Base-by-base conservation (phyloP, 2,797 vertebrate species). In the Lepilemur ruficaudatus region DNA sequence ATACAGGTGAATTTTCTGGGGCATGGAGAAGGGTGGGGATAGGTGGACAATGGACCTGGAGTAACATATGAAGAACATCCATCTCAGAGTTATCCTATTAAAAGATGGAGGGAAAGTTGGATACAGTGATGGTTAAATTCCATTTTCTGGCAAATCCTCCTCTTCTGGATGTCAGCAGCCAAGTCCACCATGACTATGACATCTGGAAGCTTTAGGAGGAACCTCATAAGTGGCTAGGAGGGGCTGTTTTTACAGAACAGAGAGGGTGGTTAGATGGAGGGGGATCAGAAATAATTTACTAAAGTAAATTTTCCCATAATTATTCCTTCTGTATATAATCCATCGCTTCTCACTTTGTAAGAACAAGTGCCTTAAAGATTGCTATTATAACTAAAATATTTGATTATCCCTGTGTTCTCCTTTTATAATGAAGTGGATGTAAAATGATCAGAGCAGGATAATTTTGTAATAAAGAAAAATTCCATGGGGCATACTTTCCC, bases 381-480 rank as follows among this genome's bases (percentile, higher is more conserved):
- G 22, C 18, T 97, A n/a, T 95, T 55, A 72, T 97, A 96, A 96
- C 32, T 85, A 59, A 87, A 92, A 75, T 28, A 59, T 22, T 98
- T 97, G 61, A 96, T 97, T 97, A 96, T 96, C 76, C 2, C 0
- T 67, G 14, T 92, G 70, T 93, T 97, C 48, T 97, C 25, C 32
- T 43, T 23, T 91, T 82, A 69, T 89, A 97, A 94, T 89, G 81
- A 98, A 97, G 72, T 90, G 48, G 95, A 91, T 97, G 30, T 63
- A 97, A 98, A 98, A 97, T 80, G 61, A 25, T 97, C 92, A 95
- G 61, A 93, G 86, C 0, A 1, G 57, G 73, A 95, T 97, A 94
- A 97, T 95, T 98, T 97, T 95, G 35, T 97, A 98, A 98, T 86
- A 83, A 97, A 96, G 69, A 95, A 96, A 93, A 97, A 95, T 92